Evolutionary conservation across 2,888 invertebrate species (phyloP).

Genomic region (Keiferia lycopersicella): DNA sequence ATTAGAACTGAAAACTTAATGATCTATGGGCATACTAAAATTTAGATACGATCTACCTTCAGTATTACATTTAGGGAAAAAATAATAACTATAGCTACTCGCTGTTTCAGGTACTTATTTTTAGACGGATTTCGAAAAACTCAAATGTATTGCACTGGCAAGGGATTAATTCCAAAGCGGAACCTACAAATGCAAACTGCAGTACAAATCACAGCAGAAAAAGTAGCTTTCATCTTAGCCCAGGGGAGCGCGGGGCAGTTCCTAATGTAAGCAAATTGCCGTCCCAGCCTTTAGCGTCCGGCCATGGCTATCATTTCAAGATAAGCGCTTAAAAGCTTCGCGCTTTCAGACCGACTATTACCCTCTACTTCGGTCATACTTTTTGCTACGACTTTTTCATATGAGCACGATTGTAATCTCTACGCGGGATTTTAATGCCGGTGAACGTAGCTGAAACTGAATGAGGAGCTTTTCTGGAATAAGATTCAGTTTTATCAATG

Average conservation of each 20-base stretch:
- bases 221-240: slow-evolving; percentile 50
- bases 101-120: no score
- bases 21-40: no score
- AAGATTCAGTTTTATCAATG: not conserved
- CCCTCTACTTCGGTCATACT: slow-evolving; percentile 56
- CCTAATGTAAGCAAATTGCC: slow-evolving; percentile 81
- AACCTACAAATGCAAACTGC: slow-evolving; percentile 27
- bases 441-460: not conserved
- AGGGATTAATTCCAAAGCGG: slow-evolving; percentile 1
- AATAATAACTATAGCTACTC: no score
- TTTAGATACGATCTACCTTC: no score
- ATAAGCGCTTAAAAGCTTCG: slow-evolving; percentile 81
- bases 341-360: slow-evolving; percentile 73
- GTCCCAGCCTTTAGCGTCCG: slow-evolving; percentile 77
- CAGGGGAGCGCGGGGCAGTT: slow-evolving; percentile 59
- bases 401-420: slow-evolving; percentile 32
- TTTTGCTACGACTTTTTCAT: slow-evolving; percentile 51
- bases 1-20: no score
- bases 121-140: not conserved
- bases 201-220: slow-evolving; percentile 48
- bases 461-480: not conserved
- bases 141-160: not conserved
- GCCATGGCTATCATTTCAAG: slow-evolving; percentile 79
- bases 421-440: slow-evolving; percentile 14
- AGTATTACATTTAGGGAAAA: no score